phyloP scores from a whole-genome alignment of 2,113 vertebrate genomes.

The Silurus meridionalis region DNA sequence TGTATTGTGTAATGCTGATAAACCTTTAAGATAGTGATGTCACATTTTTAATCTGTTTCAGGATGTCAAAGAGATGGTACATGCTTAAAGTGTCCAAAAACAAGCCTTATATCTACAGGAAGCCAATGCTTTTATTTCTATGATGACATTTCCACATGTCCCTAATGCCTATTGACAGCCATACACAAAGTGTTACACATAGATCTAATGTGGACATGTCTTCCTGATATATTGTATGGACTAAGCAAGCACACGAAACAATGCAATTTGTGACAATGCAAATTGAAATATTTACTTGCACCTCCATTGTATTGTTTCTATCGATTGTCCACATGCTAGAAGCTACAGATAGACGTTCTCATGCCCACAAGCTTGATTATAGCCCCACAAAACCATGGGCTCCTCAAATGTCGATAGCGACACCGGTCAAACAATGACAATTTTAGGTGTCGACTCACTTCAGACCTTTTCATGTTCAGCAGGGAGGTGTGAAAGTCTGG shows the following conservation, averaged over 20 bases:
- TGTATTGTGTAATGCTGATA: neutral
- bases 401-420: slow-evolving; percentile 57
- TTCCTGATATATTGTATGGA: slow-evolving; percentile 39
- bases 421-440: slow-evolving; percentile 54
- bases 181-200: neutral
- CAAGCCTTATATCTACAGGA: slow-evolving; percentile 55
- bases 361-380: neutral
- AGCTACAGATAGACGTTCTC: slow-evolving; percentile 10
- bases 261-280: neutral
- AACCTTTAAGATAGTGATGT: neutral
- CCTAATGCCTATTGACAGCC: slow-evolving; percentile 28
- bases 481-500: slow-evolving; percentile 48
- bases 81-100: slow-evolving; percentile 28
- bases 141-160: slow-evolving; percentile 53
- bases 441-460: slow-evolving; percentile 52
- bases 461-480: slow-evolving; percentile 53
- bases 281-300: slow-evolving; percentile 24
- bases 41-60: neutral
- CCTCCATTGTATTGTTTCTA: neutral
- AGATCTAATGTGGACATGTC: slow-evolving; percentile 47
- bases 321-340: neutral
- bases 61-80: neutral
- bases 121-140: slow-evolving; percentile 66
- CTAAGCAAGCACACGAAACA: slow-evolving; percentile 22
- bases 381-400: slow-evolving; percentile 40